Base-by-base conservation (phyloP, 2,797 vertebrate species). In the Morelia viridis region DNA sequence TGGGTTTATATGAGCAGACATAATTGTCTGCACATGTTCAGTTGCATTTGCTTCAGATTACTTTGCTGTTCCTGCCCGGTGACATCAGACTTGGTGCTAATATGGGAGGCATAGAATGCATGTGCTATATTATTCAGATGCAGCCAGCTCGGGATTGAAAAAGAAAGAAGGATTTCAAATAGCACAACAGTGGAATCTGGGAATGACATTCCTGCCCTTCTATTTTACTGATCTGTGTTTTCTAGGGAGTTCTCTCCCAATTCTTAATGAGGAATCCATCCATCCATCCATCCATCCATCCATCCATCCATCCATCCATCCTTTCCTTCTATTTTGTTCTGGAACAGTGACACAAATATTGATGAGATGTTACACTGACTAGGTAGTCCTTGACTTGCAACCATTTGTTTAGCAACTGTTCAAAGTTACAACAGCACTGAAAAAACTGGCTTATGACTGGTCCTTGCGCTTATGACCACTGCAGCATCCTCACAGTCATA, bases 11-110 rank as follows among this genome's bases (percentile, higher is more conserved):
- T 94, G 95, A 97, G 96, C 97, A 97, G 97, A 97, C 94, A 94
- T 97, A 96, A 98, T 94, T 95, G 95, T 96, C 97, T 96, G 95
- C 97, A 97, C 94, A 96, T 97, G 97, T 97, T 96, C 95, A 96
- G 97, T 96, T 96, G 94, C 93, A 96, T 94, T 92, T 94, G 94
- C 94, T 95, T 95, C 96, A 96, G 95, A 96, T 96, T 96, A 93
- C 95, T 95, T 94, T 96, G 94, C 95, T 96, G 96, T 96, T 92
- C 92, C 94, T 95, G 90, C 92, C 89, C 90, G 92, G 92, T 95
- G 97, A 96, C 19, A 68, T 96, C 96, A 96, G 94, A 92, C 3
- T 91, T 92, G 50, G 84, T 17, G 87, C 57, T 92, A 93, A 41
- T 46, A 12, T 7, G 3, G 1, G 90, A 96, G 93, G 50, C 88